Evolutionary conservation across 2,888 invertebrate genomes (phyloP), one percentile per base, ranked within the genome.

Genomic region (Euplexia lucipara): DNA sequence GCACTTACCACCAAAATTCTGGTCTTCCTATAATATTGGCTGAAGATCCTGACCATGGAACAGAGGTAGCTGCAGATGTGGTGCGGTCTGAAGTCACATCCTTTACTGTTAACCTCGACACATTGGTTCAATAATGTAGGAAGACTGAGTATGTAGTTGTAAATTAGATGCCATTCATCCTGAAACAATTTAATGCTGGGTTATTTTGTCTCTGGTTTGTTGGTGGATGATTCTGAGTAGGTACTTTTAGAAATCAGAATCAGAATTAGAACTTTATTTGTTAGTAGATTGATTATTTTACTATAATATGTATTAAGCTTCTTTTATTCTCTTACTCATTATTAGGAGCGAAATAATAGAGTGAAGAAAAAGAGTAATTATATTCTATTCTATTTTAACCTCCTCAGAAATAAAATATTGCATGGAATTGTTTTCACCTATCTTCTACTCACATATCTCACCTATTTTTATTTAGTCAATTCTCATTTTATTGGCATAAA

Each of bases 121-220:
- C 96, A 95, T 53, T 92, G 96, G 16, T 92, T 92, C 41, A 98
- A 84, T 12, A 97, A 80, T n/a, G 93, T 88, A 0, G 97, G 97
- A 84, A 97, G 96, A 18, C 96, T 96, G 52, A 97, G 87, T 60
- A 98, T 91, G 77, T 96, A 97, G 71, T 96, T 97, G 84, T 96
- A 97, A 44, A 97, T 87, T 4, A 98, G 86, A 70, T 95, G 95
- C 98, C 98, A 98, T 94, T 98, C 98, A 80, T 97, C 97, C 97
- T 98, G 88, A 18, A 96, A 94, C 1, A 83, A 60, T 39, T 3
- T 8, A 34, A 34, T 20, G 5, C 12, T 47, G 0, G 18, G 20
- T 53, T 42, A 53, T 22, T 42, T 37, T 47, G 30, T 18, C 1
- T 35, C 10, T 30, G 2, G 14, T 4, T 16, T 2, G 2, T 10